Evolutionary conservation across 2,113 vertebrate species (phyloP).

Genomic region (Melanerpes formicivorus): DNA sequence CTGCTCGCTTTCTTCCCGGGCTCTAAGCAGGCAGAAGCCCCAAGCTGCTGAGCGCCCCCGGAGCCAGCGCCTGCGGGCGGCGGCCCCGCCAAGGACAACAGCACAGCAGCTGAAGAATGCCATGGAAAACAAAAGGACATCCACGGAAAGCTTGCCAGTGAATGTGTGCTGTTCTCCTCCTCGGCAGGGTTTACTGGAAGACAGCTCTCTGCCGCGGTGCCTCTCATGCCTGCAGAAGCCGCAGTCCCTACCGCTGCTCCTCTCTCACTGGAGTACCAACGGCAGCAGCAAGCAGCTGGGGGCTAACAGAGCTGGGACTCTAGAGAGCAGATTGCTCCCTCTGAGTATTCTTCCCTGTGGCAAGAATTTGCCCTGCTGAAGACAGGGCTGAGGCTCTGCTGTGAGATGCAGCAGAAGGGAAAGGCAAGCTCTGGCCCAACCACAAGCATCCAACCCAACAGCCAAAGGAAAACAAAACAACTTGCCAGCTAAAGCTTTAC

Average conservation of each 20-base stretch:
- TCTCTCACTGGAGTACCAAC: slow-evolving; percentile 39
- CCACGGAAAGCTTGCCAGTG: slow-evolving; percentile 27
- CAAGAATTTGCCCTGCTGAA: background rate
- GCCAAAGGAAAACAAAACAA: slow-evolving; percentile 58
- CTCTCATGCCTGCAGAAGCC: slow-evolving; percentile 46
- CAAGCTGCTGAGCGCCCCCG: slow-evolving; percentile 5
- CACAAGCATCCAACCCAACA: slow-evolving; percentile 52
- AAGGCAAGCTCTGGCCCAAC: slow-evolving; percentile 17
- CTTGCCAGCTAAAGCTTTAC: background rate
- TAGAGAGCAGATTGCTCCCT: slow-evolving; percentile 17
- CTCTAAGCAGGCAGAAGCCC: slow-evolving; percentile 8
- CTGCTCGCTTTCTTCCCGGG: slow-evolving; percentile 46
- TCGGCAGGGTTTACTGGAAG: slow-evolving; percentile 29
- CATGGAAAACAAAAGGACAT: slow-evolving; percentile 39
- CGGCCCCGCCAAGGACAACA: slow-evolving; percentile 23
- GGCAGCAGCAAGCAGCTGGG: background rate
- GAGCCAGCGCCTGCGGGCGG: slow-evolving; percentile 4
- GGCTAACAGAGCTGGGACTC: slow-evolving; percentile 53
- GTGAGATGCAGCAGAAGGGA: slow-evolving; percentile 16
- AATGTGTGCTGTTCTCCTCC: background rate
- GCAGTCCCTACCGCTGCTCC: background rate
- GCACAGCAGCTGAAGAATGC: background rate
- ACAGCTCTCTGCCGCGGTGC: background rate
- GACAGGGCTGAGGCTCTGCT: background rate
- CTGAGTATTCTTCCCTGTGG: background rate